Evolutionary conservation across 1,140 invertebrate genomes (phyloP).

Genomic region (Globodera ellingtonae): DNA sequence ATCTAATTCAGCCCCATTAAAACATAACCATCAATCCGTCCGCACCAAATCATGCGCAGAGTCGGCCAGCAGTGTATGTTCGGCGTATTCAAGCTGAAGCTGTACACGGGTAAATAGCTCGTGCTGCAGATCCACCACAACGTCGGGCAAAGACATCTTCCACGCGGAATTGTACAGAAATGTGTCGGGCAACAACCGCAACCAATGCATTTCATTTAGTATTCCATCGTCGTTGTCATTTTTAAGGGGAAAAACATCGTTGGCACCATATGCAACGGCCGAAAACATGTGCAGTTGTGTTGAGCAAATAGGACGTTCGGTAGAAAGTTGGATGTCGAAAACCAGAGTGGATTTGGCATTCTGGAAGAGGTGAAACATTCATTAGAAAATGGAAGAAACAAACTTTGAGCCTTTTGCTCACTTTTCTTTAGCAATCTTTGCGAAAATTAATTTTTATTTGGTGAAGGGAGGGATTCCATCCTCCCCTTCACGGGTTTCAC

Average conservation of each 20-base stretch:
- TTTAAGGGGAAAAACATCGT: not conserved
- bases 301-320: slow-evolving; percentile 2
- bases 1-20: too few species aligned
- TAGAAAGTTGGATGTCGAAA: slow-evolving; percentile 6
- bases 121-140: slow-evolving; percentile 21
- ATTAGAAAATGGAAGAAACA: not conserved
- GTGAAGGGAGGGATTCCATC: too few species aligned
- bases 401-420: not conserved
- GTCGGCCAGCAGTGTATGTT: not conserved
- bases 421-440: too few species aligned
- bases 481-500: not conserved
- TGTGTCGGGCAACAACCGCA: not conserved
- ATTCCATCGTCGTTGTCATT: not conserved
- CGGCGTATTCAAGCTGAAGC: not conserved
- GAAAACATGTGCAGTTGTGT: not conserved
- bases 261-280: not conserved
- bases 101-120: slow-evolving; percentile 12
- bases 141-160: slow-evolving; percentile 11
- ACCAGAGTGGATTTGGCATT: slow-evolving; percentile 11
- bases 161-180: slow-evolving; percentile 22
- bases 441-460: too few species aligned
- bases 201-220: not conserved
- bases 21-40: too few species aligned
- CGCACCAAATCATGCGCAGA: not conserved
- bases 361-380: not conserved